Evolutionary conservation across 2,113 vertebrate species (phyloP).

Genomic region (Pseudorasbora parva): DNA sequence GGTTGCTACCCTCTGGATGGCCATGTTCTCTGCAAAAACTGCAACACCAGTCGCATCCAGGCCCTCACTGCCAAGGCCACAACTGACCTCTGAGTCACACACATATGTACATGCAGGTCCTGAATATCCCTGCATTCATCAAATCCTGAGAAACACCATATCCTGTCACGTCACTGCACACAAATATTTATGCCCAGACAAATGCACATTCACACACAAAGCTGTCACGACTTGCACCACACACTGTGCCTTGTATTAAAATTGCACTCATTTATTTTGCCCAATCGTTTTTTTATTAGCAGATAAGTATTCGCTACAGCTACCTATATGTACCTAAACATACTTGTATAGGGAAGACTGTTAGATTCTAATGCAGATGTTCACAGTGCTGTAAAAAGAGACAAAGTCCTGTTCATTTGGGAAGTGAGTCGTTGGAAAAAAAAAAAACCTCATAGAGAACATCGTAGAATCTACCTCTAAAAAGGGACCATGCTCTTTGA

Average conservation of each 20-base stretch:
- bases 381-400: not conserved
- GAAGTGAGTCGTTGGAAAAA: not conserved
- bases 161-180: constrained; percentile 48
- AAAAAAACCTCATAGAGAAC: not conserved
- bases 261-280: constrained; percentile 6
- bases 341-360: not conserved
- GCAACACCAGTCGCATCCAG: constrained; percentile 93
- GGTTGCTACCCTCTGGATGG: constrained; percentile 98
- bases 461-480: constrained; percentile 32
- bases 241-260: constrained; percentile 25
- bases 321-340: not conserved
- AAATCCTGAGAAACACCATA: constrained; percentile 14
- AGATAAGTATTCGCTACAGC: not conserved
- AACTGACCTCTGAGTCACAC: constrained; percentile 90
- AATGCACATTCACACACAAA: constrained; percentile 39
- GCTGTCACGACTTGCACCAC: constrained; percentile 19
- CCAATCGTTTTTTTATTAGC: constrained; percentile 1
- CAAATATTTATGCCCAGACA: constrained; percentile 47
- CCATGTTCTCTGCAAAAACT: constrained; percentile 97
- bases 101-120: constrained; percentile 45
- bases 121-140: constrained; percentile 54
- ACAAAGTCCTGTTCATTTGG: not conserved
- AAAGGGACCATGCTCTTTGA: constrained; percentile 20
- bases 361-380: not conserved
- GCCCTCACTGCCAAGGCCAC: constrained; percentile 95